Evolutionary conservation across 1,140 invertebrate genomes (phyloP), one percentile per base, ranked within the genome.

Genomic region (Trichogramma pretiosum): DNA sequence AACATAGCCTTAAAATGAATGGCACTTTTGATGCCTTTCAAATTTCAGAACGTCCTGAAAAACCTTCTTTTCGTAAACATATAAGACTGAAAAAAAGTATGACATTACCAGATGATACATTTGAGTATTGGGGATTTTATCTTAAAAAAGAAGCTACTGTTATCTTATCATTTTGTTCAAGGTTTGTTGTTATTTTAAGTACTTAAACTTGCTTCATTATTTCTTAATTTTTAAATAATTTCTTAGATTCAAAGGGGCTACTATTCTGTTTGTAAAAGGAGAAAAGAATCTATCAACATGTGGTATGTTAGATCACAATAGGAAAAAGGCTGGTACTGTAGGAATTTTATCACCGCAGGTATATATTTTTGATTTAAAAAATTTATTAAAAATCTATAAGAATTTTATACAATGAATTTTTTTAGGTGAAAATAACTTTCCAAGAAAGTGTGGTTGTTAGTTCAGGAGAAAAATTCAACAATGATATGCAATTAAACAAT

Each of bases 51-150:
- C 75, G 69, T 53, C 87, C 86, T 14, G 74, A 80, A 69, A 70
- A 83, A 23, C 81, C 82, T 17, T 72, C 75, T 7, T 79, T 78
- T 50, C 77, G 77, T 28, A 87, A 86, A 67, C 84, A 85, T 59
- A 81, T 89, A 54, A 72, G 79, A 50, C 70, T 90, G 57, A 83
- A 82, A 58, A 88, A 89, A 60, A 85, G 84, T 34, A 86, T 91
- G 81, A 78, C 68, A 9, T 65, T 91, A 52, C 84, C 85, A 1
- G 87, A 90, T 68, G 87, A 91, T 59, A 86, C 85, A 18, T 71
- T 90, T 26, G 87, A 90, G 64, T 91, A 90, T 67, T 91, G 86
- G 86, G 87, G 87, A 18, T 92, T 91, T 73, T 90, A 85, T 70
- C 64, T 92, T 13, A 74, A 86, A 18, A 77, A 79, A 63, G 86